Conservation (phyloP, 2,888 invertebrate species). For the Sinohyriopsis cumingii region DNA sequence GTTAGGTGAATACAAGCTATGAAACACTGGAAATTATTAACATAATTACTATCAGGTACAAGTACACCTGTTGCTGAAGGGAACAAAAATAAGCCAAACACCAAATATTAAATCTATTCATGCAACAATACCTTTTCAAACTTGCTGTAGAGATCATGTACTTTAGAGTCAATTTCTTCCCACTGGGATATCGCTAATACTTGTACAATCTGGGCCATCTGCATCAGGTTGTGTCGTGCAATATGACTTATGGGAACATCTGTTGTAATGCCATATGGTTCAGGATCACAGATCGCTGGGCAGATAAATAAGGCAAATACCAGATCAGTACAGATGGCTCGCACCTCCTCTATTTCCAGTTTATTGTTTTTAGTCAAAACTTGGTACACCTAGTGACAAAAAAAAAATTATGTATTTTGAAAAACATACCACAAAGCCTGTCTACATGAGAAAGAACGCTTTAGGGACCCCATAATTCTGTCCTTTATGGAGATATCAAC, state of each 20-base stretch:
- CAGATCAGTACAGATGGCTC: constrained; percentile 89
- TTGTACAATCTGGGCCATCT: constrained; percentile 92
- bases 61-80: too few species aligned
- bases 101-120: too few species aligned
- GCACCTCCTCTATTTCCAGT: constrained; percentile 74
- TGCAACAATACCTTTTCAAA: constrained; percentile 79
- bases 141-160: constrained; percentile 83
- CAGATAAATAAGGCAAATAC: constrained; percentile 95
- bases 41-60: too few species aligned
- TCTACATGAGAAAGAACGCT: too few species aligned
- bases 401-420: neutral
- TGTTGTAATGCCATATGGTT: constrained; percentile 90
- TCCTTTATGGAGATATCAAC: too few species aligned
- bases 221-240: constrained; percentile 85
- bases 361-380: constrained; percentile 77
- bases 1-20: too few species aligned
- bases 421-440: too few species aligned
- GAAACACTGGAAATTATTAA: too few species aligned
- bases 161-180: constrained; percentile 84
- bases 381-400: constrained; percentile 42
- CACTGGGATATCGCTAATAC: constrained; percentile 89
- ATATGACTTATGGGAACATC: constrained; percentile 93
- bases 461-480: too few species aligned
- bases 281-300: constrained; percentile 96
- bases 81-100: too few species aligned